Base-by-base conservation (phyloP, 2,888 invertebrate genomes). In the Leptarthrus brevirostris region DNA sequence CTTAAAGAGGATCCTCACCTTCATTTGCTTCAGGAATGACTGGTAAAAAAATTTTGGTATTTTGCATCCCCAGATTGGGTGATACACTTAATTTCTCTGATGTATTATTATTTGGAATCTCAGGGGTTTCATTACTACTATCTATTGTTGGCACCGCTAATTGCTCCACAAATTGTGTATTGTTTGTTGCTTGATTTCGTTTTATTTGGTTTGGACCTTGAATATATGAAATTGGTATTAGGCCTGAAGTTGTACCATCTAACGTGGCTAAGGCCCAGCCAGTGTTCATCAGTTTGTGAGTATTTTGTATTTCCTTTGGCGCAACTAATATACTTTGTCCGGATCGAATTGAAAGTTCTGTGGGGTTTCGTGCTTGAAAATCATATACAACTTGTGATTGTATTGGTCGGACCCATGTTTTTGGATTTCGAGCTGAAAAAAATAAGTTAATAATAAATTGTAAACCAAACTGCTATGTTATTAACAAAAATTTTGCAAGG, bases 261-360 rank as follows among this genome's bases (percentile, higher is more conserved):
- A 87, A 81, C 0, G 87, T 83, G 0, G 89, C 92, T 82, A 90
- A 86, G 0, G 90, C 87, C 92, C 92, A 92, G 2, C 92, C 92
- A 0, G 90, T 87, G 81, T 89, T 90, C 81, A 89, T 88, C 2
- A 91, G 83, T 10, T 87, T 79, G 77, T 88, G 85, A 52, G 88
- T 87, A 79, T 89, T 88, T 84, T 98, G 97, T 22, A 95, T 86
- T 77, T 92, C 91, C 81, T 90, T 88, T 0, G 97, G 97, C 0
- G 97, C 97, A 8, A 98, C 86, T 73, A 90, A 87, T 4, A 98
- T 84, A 36, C 89, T 88, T 80, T 96, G 94, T 77, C 95, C 94
- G 71, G 89, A 87, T 77, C 87, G 86, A 80, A 98, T 88, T 76
- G 90, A 90, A 30, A 98, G 83, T 84, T 98, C 98, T 76, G 92